Evolutionary conservation across 2,888 invertebrate genomes (phyloP), one percentile per base, ranked within the genome.

Genomic region (Pyralis farinalis): DNA sequence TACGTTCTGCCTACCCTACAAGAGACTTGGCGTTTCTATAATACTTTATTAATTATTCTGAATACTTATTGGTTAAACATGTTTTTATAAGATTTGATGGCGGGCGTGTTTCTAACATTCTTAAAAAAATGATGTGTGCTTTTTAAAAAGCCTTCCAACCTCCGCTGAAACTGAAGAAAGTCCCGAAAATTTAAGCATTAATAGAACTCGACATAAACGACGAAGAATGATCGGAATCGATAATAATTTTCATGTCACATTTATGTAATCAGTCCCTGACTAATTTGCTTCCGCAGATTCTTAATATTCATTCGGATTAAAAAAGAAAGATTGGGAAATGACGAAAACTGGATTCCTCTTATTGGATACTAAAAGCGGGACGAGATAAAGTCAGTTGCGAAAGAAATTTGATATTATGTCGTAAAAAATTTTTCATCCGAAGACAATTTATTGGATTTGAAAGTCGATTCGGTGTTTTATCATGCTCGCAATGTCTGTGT

Each of bases 301-400:
- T 47, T 36, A 43, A 41, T 49, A 46, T 46, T 45, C 44, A 28
- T 43, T 39, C 32, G 42, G 41, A 51, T 54, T 37, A 49, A 55
- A 52, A 53, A 53, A 32, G 38, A 35, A 30, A 22, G 34, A 39
- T 38, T 38, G 36, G 27, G 22, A 52, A 53, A 49, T 51, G 45
- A 42, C 49, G 38, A 47, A 47, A 46, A 57, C 49, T 56, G 53
- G 54, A 60, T 59, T 55, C 57, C 46, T 47, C 49, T 63, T 55
- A 55, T 58, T 58, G 51, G 55, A 55, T 49, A 47, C 51, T 53
- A 47, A 58, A 53, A 38, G 38, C 43, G 51, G 37, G 46, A 47
- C 43, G 47, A 44, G 46, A 44, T 33, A 12, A 38, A 41, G 37
- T 36, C 46, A 40, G 47, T 46, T 42, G 39, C 35, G 37, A 43